Evolutionary conservation across 2,888 invertebrate genomes (phyloP).

Genomic region (Mechanitis messenoides): DNA sequence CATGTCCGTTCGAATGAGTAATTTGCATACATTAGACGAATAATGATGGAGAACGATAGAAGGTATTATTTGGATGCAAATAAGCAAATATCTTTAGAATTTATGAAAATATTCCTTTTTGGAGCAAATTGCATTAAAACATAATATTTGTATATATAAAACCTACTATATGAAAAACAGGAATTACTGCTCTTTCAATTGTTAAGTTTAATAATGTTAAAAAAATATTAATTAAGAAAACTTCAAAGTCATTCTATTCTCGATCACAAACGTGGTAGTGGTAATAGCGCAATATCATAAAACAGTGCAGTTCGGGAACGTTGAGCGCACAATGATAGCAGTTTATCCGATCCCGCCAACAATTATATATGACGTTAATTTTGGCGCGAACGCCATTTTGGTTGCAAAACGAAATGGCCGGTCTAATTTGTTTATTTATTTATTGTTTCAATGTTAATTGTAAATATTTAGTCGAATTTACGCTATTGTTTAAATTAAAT

Average conservation of each 20-base stretch:
- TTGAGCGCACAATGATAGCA: constrained; percentile 45
- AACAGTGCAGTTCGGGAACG: constrained; percentile 42
- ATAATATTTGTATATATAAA: too few species aligned
- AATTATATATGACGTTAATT: constrained; percentile 57
- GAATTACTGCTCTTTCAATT: too few species aligned
- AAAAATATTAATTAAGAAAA: not conserved
- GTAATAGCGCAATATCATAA: constrained; percentile 57
- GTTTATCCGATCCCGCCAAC: constrained; percentile 56
- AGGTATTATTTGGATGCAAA: constrained; percentile 16
- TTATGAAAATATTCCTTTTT: not conserved
- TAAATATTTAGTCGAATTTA: too few species aligned
- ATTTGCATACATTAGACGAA: constrained; percentile 6
- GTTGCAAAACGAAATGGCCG: constrained; percentile 39
- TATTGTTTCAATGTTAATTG: not conserved
- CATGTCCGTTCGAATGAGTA: constrained; percentile 13
- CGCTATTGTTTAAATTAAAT: too few species aligned
- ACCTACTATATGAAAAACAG: too few species aligned
- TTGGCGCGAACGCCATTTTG: constrained; percentile 45
- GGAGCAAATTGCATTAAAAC: too few species aligned
- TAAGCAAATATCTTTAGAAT: not conserved
- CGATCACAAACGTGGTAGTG: constrained; percentile 33
- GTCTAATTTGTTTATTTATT: constrained; percentile 37
- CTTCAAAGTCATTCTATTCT: constrained; percentile 11
- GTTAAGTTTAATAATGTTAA: too few species aligned
- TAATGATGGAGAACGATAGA: constrained; percentile 1